A percentile compares a stretch with the other conserved stretches of the same genome.
Evolutionary conservation across 2,113 vertebrate species (phyloP).

Genomic region (Gallinago jamesoni): DNA sequence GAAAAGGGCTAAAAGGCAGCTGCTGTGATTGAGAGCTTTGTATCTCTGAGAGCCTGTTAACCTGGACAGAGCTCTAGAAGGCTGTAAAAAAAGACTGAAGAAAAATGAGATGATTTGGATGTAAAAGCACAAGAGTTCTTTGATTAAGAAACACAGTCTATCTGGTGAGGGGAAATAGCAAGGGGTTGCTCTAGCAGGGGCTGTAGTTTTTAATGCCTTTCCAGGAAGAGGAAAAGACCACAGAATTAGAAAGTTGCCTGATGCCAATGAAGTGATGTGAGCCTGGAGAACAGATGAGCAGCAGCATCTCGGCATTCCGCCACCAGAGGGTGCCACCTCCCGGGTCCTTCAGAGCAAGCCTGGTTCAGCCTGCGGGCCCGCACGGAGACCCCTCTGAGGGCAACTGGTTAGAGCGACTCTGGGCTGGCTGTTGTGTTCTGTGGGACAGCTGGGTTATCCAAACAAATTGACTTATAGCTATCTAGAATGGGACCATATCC

Average conservation of each 20-base stretch:
- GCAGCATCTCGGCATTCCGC: neutral
- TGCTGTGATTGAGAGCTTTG: neutral
- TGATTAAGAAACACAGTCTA: neutral
- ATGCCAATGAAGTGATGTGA: neutral
- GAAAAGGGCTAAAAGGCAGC: neutral
- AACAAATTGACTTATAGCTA: neutral
- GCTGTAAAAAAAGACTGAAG: neutral
- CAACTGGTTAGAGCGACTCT: accelerated
- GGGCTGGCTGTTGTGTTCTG: no score
- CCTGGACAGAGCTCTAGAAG: neutral
- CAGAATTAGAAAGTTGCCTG: neutral
- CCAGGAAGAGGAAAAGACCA: neutral
- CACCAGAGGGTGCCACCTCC: neutral
- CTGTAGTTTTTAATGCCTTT: neutral
- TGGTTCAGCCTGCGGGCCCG: neutral
- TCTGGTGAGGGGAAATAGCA: neutral
- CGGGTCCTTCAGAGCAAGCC: neutral
- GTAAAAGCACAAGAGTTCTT: neutral
- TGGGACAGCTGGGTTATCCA: neutral
- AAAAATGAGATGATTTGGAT: neutral
- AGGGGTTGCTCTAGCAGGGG: neutral
- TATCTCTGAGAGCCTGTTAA: neutral
- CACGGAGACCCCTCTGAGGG: accelerated
- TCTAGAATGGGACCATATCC: neutral
- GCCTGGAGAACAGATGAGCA: neutral